Conservation (phyloP, 2,113 vertebrate genomes). For the Hippotragus niger region DNA sequence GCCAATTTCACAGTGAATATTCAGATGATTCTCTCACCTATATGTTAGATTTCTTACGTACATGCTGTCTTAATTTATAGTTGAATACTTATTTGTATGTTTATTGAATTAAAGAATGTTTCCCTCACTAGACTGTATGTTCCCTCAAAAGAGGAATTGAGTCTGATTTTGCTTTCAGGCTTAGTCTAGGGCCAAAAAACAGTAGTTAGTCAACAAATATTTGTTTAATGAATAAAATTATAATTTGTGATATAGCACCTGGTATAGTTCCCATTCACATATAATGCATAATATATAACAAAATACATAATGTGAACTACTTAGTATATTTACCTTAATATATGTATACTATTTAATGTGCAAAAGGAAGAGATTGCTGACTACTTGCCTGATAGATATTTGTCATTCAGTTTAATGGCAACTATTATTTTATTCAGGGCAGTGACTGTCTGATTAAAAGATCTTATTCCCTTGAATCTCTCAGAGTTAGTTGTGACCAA, state of each 20-base stretch:
- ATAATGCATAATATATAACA: not conserved
- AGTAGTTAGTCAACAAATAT: not conserved
- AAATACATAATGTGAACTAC: not conserved
- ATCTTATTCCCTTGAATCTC: not conserved
- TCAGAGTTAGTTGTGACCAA: not conserved
- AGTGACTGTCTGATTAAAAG: not conserved
- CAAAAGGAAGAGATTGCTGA: not conserved
- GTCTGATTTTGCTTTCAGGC: not conserved
- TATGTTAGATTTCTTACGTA: not conserved
- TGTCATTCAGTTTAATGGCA: not conserved
- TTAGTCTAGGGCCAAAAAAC: not conserved
- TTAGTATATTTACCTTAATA: not conserved
- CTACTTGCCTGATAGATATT: not conserved
- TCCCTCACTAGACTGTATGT: not conserved
- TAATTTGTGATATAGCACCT: not conserved
- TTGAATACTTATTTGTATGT: not conserved
- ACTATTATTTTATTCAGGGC: not conserved
- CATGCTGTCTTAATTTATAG: not conserved
- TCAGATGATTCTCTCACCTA: not conserved
- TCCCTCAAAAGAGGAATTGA: not conserved
- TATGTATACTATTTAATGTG: not conserved
- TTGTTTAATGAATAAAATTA: not conserved
- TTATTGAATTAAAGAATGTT: not conserved
- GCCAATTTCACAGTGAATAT: not conserved
- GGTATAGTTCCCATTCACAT: not conserved